Evolutionary conservation across 2,888 invertebrate genomes (phyloP).

Genomic region (Alentia gelatinosa): DNA sequence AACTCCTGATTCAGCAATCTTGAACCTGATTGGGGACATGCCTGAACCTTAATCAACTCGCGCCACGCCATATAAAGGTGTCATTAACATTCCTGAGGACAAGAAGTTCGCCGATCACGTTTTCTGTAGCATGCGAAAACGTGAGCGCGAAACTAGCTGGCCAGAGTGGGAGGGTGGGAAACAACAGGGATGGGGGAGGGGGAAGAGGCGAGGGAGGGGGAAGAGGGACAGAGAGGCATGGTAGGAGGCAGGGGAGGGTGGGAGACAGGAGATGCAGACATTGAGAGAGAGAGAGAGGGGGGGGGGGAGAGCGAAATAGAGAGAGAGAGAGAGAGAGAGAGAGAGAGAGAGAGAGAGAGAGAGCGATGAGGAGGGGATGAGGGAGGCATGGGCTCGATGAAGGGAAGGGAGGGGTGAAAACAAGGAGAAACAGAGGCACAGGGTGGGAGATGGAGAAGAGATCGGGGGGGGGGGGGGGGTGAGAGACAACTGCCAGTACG

Average conservation of each 20-base stretch:
- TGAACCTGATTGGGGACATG: slow-evolving; percentile 2
- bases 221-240: not conserved
- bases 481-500: no score
- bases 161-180: not conserved
- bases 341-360: not conserved
- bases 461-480: not conserved
- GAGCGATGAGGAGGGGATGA: no score
- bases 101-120: not conserved
- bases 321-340: not conserved
- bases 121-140: slow-evolving; percentile 15
- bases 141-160: slow-evolving; percentile 3
- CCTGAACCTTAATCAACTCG: not conserved
- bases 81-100: slow-evolving; percentile 16
- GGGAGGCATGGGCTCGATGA: no score
- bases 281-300: not conserved
- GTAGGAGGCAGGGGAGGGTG: not conserved
- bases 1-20: not conserved
- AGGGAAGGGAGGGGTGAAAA: no score
- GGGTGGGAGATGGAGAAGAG: not conserved
- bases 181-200: not conserved
- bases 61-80: not conserved
- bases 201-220: not conserved
- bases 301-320: no score
- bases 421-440: no score
- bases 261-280: not conserved